Base-by-base conservation (phyloP, 2,888 invertebrate species). In the Cistogaster globosa region DNA sequence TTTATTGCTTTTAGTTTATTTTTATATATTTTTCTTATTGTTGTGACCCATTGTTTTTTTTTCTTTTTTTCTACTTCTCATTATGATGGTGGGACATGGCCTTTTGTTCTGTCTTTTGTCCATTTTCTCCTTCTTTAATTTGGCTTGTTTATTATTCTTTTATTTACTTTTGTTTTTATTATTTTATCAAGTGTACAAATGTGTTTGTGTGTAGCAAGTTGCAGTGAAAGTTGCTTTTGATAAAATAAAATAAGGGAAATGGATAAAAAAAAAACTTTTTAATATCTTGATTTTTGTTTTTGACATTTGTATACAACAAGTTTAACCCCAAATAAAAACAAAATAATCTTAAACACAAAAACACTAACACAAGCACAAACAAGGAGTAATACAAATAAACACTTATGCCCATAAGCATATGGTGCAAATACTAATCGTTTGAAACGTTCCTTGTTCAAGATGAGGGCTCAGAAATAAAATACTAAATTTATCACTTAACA, bases 251-350 rank as follows among this genome's bases (percentile, higher is more conserved):
- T 58, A 67, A 76, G 42, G 45, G 45, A 63, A 72, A 77, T 16
- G n/a, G 32, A 20, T n/a, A n/a, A 55, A 36, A 72, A 78, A 36
- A 72, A 78, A 78, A 72, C 62, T 71, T 65, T 77, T 84, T 74
- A 78, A 78, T 84, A 84, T 84, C 84, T 81, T 84, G 84, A 84
- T 84, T 84, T 84, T 81, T 81, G 84, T 78, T 78, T 84, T 81
- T 84, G 84, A 81, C 84, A 84, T 84, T 84, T 78, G 76, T 74
- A 63, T 81, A 84, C 81, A 84, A 81, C 77, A 84, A 78, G 81
- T 81, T 82, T 78, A 81, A 81, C 77, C 81, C 74, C 60, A 76
- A 82, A 63, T 62, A 60, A 81, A 63, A 81, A 62, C 32, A 76
- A 42, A 67, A 67, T 20, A 12, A 38, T 32, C 26, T 32, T 38